Conservation (phyloP, 2,888 invertebrate species). For the Rhabditophanes sp. region DNA sequence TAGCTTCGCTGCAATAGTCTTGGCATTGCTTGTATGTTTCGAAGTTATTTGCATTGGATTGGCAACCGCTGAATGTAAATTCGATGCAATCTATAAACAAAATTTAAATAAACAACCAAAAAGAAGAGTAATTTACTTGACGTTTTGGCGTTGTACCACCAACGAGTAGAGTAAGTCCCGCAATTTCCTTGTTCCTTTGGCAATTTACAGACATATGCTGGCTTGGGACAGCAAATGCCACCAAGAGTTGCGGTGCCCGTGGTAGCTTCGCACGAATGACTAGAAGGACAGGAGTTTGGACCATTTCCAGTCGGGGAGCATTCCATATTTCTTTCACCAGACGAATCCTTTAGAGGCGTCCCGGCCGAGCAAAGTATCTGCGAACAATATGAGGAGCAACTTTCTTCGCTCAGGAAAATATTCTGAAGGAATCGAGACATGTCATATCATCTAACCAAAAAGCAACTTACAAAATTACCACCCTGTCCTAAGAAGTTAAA, state of each 20-base stretch:
- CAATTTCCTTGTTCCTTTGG: constrained; percentile 41
- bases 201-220: constrained; percentile 43
- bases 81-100: too few relatives aligned
- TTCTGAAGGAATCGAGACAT: constrained; percentile 1
- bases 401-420: background rate
- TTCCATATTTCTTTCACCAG: constrained; percentile 41
- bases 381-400: too few relatives aligned
- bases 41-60: constrained; percentile 40
- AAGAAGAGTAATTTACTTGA: too few relatives aligned
- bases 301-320: constrained; percentile 41
- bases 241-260: constrained; percentile 27
- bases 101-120: too few relatives aligned
- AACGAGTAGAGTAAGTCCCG: constrained; percentile 40
- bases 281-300: constrained; percentile 37
- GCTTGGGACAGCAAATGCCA: constrained; percentile 41
- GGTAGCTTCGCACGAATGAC: constrained; percentile 41
- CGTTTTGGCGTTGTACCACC: constrained; percentile 45
- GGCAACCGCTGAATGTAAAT: constrained; percentile 40
- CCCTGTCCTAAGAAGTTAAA: constrained; percentile 40
- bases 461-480: constrained; percentile 42
- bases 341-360: constrained; percentile 42
- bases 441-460: constrained; percentile 1
- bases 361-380: constrained; percentile 42
- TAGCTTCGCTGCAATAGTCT: constrained; percentile 40
- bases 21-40: constrained; percentile 43